A percentile compares a stretch with the other conserved stretches of the same genome.
Evolutionary conservation across 92 coral and sea anemone species (phyloP).

Genomic region (Paragorgia papillata): DNA sequence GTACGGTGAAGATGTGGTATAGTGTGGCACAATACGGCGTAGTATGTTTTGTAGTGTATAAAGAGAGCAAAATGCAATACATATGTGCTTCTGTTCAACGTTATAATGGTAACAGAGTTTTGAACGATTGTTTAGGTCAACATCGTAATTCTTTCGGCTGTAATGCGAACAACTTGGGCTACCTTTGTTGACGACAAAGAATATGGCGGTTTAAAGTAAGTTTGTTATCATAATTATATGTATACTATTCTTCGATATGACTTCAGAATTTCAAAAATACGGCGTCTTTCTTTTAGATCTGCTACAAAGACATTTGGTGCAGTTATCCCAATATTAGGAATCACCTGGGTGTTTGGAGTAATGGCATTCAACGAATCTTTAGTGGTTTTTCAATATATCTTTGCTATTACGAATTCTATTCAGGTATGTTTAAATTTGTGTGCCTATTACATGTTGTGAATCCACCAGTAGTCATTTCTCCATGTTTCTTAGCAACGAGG

Average conservation of each 20-base stretch:
- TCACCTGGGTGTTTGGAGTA: constrained; percentile 43
- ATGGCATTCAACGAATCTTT: constrained; percentile 41
- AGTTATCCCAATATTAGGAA: constrained; percentile 38
- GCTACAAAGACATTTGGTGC: constrained; percentile 39
- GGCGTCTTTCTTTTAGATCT: constrained; percentile 14
- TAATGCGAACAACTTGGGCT: constrained; percentile 62
- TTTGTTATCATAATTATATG: no score
- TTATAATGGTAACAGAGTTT: not conserved
- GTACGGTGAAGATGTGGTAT: not conserved
- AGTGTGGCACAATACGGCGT: not conserved
- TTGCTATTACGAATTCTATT: constrained; percentile 37
- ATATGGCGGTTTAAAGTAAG: constrained; percentile 36
- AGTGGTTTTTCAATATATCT: constrained; percentile 29
- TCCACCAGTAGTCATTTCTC: not conserved
- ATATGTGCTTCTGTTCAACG: not conserved
- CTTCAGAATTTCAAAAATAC: no score
- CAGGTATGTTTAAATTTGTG: constrained; percentile 4
- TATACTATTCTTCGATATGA: no score
- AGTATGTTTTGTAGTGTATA: constrained; percentile 1
- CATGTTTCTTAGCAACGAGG: no score
- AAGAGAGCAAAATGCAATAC: not conserved
- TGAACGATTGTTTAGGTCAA: constrained; percentile 55
- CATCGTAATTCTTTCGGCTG: constrained; percentile 57
- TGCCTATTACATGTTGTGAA: not conserved
- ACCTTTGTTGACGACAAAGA: constrained; percentile 46